Percentiles rank a stretch among this genome's conserved stretches.
phyloP scores from a whole-genome alignment of 2,113 vertebrate species.

The Cryptomyrus ogoouensis region DNA sequence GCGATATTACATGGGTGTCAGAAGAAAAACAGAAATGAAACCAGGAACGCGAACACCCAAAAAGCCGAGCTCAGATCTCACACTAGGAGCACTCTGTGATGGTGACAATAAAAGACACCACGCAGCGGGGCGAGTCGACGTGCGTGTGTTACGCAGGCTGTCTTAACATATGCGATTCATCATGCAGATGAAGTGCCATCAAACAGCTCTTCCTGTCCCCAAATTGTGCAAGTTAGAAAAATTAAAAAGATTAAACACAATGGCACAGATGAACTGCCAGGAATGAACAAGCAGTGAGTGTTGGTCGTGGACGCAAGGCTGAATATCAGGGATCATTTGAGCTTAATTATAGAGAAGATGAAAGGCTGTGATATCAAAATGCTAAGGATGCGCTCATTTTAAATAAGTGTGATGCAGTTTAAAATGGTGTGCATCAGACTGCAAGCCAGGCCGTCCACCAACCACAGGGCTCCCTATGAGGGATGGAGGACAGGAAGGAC shows the following conservation, averaged over 20 bases:
- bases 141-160: background rate
- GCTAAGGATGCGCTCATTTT: background rate
- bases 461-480: background rate
- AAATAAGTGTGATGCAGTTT: background rate
- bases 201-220: background rate
- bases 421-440: background rate
- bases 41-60: background rate
- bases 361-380: background rate
- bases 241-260: background rate
- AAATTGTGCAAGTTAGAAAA: background rate
- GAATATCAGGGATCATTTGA: background rate
- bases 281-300: background rate
- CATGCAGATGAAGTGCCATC: background rate
- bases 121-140: background rate
- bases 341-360: background rate
- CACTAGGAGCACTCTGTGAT: background rate
- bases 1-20: background rate
- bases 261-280: background rate
- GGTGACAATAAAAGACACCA: background rate
- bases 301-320: background rate
- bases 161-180: background rate
- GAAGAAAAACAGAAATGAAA: background rate
- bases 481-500: background rate
- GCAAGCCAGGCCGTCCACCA: background rate
- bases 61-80: background rate